phyloP scores from a whole-genome alignment of 2,113 vertebrate genomes.

The Grantiella picta region DNA sequence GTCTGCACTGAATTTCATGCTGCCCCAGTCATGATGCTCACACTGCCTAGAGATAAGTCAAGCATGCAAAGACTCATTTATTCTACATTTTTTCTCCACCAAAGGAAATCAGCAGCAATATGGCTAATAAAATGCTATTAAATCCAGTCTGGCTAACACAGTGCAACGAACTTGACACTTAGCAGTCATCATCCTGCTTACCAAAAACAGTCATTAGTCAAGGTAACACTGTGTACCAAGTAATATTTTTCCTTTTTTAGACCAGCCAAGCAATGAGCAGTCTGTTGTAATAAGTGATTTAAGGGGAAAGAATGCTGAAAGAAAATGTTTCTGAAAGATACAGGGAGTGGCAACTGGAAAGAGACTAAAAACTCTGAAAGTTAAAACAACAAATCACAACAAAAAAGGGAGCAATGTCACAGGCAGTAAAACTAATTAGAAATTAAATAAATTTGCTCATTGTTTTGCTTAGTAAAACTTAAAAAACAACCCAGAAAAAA shows the following conservation, averaged over 20 bases:
- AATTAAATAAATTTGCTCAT: neutral
- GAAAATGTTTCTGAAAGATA: conserved; percentile 33
- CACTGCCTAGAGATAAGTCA: neutral
- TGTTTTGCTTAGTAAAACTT: neutral
- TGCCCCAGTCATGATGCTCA: neutral
- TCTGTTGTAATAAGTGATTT: conserved; percentile 39
- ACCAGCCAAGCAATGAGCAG: neutral
- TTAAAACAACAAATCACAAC: neutral
- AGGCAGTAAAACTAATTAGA: neutral
- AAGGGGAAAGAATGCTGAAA: conserved; percentile 45
- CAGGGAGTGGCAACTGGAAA: conserved; percentile 20
- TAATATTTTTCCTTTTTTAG: conserved; percentile 13
- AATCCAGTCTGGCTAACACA: neutral
- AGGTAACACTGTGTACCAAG: neutral
- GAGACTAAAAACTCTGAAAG: neutral
- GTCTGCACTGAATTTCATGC: neutral
- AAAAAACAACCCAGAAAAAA: neutral
- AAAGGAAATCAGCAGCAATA: neutral
- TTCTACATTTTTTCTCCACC: neutral
- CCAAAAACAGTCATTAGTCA: neutral
- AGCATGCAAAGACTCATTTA: neutral
- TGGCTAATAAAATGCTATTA: neutral
- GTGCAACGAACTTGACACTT: neutral
- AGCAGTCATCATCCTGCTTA: neutral
- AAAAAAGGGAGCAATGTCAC: neutral